Conservation (phyloP, 2,797 vertebrate genomes). For the Microctenopoma lineatum region DNA sequence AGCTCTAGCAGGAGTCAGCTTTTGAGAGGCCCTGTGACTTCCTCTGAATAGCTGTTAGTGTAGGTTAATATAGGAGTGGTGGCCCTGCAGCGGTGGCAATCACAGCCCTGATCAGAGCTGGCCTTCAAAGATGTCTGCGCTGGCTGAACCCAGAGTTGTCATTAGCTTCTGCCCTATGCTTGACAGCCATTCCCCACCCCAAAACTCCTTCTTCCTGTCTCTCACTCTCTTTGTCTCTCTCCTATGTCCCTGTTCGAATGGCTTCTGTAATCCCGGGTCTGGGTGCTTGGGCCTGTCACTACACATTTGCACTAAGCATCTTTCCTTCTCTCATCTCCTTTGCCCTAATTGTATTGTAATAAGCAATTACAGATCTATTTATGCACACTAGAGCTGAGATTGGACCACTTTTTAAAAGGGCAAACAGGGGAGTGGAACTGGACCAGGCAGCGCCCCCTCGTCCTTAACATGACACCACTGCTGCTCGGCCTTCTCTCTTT, state of each 20-base stretch:
- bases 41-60: constrained; percentile 74
- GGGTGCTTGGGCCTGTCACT: constrained; percentile 79
- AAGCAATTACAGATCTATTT: constrained; percentile 84
- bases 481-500: constrained; percentile 35
- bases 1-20: constrained; percentile 46
- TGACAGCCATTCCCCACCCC: constrained; percentile 70
- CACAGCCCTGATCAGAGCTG: constrained; percentile 77
- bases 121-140: constrained; percentile 77
- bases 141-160: constrained; percentile 77
- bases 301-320: constrained; percentile 82
- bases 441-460: constrained; percentile 49
- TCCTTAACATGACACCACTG: constrained; percentile 44
- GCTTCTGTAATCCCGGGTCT: constrained; percentile 75
- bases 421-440: constrained; percentile 44
- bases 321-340: constrained; percentile 82
- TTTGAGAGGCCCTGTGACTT: constrained; percentile 72
- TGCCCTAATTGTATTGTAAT: constrained; percentile 85
- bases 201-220: constrained; percentile 54
- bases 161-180: constrained; percentile 80
- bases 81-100: constrained; percentile 76
- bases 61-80: constrained; percentile 78
- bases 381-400: constrained; percentile 80
- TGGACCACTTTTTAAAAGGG: constrained; percentile 79
- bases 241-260: constrained; percentile 64
- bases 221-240: constrained; percentile 50